These are phyloP conservation scores for Drosophila novamexicana DNA, from an alignment of 1,140 invertebrate genomes.

Conservation along the genomic window DNA sequence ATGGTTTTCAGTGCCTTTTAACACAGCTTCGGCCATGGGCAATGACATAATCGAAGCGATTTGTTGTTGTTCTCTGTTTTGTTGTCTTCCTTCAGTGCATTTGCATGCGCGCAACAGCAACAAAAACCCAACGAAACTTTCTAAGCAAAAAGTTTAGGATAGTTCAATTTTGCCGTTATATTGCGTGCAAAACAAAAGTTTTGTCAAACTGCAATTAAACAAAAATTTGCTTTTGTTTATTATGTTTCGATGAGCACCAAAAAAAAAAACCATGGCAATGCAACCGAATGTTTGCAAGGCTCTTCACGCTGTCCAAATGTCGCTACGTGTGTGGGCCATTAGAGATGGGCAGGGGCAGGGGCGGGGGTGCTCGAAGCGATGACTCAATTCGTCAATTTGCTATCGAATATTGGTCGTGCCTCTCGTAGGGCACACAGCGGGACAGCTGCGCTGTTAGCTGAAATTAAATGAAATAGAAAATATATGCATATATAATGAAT, in stretches of 20 bases:
- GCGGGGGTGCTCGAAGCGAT: slow-evolving; percentile 15
- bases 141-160: slow-evolving; percentile 13
- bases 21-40: slow-evolving; percentile 25
- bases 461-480: slow-evolving; percentile 18
- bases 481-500: slow-evolving; percentile 7
- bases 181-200: slow-evolving; percentile 34
- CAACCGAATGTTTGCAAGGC: slow-evolving; percentile 4
- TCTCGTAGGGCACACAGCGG: slow-evolving; percentile 10
- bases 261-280: background rate
- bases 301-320: slow-evolving; percentile 7
- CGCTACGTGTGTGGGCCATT: background rate
- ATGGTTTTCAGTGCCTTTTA: slow-evolving; percentile 22
- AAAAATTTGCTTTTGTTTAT: slow-evolving; percentile 1
- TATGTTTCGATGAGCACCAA: background rate
- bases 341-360: background rate
- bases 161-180: slow-evolving; percentile 16
- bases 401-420: slow-evolving; percentile 14
- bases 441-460: slow-evolving; percentile 10
- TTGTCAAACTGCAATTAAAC: slow-evolving; percentile 17
- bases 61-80: slow-evolving; percentile 18
- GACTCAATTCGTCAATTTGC: slow-evolving; percentile 30
- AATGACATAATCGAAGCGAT: slow-evolving; percentile 50
- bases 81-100: slow-evolving; percentile 29
- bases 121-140: slow-evolving; percentile 19
- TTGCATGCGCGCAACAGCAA: slow-evolving; percentile 27